These are phyloP conservation scores for Sphaeridia pumilis DNA, from an alignment of 2,888 invertebrate species.

Conservation along the genomic window DNA sequence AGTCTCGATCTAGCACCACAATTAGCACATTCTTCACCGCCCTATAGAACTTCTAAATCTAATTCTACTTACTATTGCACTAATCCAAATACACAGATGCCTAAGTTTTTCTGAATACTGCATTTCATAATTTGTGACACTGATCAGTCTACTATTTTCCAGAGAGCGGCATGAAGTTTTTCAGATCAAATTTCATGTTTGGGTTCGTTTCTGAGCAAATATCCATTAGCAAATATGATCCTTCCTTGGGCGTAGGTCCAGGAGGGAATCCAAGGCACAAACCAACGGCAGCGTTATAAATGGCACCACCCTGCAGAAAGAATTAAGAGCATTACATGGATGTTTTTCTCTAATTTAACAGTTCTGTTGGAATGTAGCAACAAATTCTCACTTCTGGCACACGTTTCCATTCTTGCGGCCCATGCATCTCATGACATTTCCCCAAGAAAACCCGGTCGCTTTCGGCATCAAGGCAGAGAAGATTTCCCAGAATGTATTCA, in stretches of 20 bases:
- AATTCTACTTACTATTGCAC: no score
- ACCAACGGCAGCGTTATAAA: conserved; percentile 77
- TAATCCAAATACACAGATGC: no score
- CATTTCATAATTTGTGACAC: no score
- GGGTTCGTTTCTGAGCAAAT: conserved; percentile 24
- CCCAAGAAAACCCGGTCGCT: conserved; percentile 57
- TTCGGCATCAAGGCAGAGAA: conserved; percentile 71
- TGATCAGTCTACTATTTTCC: neutral
- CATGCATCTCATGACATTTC: conserved; percentile 87
- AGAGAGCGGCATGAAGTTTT: conserved; percentile 1
- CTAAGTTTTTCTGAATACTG: no score
- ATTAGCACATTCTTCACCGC: no score
- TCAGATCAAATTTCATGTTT: conserved; percentile 25
- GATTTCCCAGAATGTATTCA: conserved; percentile 70
- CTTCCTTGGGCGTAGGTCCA: conserved; percentile 15
- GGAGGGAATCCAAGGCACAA: conserved; percentile 58
- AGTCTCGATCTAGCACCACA: no score
- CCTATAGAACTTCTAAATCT: no score
- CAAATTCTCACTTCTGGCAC: conserved; percentile 11
- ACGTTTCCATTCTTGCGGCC: conserved; percentile 71
- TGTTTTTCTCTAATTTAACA: no score
- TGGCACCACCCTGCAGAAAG: conserved; percentile 39
- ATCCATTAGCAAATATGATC: conserved; percentile 25
- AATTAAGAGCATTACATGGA: no score
- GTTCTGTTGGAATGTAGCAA: no score